Evolutionary conservation across 2,797 vertebrate genomes (phyloP).

Genomic region (Mormyrops boulengeri): DNA sequence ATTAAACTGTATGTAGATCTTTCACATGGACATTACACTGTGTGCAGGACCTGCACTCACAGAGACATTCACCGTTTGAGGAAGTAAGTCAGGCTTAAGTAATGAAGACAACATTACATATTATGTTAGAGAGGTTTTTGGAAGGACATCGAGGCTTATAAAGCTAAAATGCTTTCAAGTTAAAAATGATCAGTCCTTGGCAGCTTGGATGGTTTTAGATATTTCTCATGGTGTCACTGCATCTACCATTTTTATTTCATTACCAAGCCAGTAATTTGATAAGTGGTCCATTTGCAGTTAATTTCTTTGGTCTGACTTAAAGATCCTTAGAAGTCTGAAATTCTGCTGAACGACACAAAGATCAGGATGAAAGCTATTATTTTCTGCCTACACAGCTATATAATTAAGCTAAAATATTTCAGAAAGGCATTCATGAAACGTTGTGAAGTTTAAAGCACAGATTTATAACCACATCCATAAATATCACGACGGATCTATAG

Average conservation of each 20-base stretch:
- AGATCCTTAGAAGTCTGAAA: constrained; percentile 13
- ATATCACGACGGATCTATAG: neutral
- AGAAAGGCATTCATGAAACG: neutral
- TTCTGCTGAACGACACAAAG: neutral
- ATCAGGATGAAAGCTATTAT: neutral
- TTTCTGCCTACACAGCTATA: constrained; percentile 4
- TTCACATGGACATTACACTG: neutral
- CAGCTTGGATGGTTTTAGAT: neutral
- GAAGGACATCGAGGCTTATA: neutral
- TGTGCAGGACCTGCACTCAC: neutral
- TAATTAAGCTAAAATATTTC: neutral
- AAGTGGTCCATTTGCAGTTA: constrained; percentile 4
- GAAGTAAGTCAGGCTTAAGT: neutral
- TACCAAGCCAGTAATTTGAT: neutral
- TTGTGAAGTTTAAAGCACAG: neutral
- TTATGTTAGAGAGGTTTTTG: neutral
- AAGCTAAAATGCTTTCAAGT: neutral
- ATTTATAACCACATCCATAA: neutral
- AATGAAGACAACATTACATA: neutral
- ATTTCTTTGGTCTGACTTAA: constrained; percentile 4
- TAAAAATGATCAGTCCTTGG: neutral
- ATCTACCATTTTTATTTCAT: neutral
- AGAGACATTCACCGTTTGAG: neutral
- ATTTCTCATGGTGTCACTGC: neutral
- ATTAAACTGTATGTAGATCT: no score